phyloP scores from a whole-genome alignment of 2,113 vertebrate species.

The Isurus oxyrinchus region DNA sequence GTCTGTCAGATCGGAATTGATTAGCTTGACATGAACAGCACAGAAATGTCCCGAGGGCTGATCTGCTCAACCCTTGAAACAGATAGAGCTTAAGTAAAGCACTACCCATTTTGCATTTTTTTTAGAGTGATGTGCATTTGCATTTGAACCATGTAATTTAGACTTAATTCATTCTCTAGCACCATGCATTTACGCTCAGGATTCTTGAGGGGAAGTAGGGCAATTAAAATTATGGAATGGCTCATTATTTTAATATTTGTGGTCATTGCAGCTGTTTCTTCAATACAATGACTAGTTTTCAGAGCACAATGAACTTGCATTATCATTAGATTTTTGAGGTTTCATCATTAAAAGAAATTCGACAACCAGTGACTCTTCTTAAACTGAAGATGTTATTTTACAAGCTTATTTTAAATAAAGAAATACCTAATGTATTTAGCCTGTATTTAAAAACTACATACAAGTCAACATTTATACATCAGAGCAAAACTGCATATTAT shows the following conservation, averaged over 20 bases:
- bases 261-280: not conserved
- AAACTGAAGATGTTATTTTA: not conserved
- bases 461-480: not conserved
- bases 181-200: not conserved
- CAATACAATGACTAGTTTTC: not conserved
- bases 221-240: not conserved
- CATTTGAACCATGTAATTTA: constrained; percentile 6
- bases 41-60: constrained; percentile 26
- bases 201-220: not conserved
- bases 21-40: constrained; percentile 20
- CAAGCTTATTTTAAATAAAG: not conserved
- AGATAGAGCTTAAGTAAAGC: constrained; percentile 17
- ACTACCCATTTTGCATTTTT: not conserved
- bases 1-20: constrained; percentile 22
- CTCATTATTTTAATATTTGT: not conserved
- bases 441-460: not conserved
- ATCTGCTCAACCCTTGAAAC: constrained; percentile 11
- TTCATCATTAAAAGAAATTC: not conserved
- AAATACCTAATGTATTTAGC: not conserved
- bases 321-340: not conserved
- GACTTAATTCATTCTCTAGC: not conserved
- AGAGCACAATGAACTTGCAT: not conserved
- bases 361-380: not conserved
- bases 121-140: not conserved
- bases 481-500: not conserved